Conservation (phyloP, 2,888 invertebrate genomes). For the Chloroclysta siterata region DNA sequence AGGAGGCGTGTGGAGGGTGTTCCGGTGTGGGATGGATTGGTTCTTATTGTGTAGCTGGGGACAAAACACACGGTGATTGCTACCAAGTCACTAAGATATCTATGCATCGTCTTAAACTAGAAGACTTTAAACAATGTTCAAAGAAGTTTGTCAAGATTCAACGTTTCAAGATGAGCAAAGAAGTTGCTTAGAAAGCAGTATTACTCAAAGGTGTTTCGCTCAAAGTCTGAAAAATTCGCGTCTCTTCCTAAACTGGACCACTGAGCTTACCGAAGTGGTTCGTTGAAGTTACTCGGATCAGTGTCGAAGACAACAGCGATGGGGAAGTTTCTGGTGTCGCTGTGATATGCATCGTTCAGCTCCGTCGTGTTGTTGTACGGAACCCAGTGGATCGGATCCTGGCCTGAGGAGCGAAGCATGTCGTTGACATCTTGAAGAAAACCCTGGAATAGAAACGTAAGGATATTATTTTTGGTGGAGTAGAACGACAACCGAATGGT, state of each 20-base stretch:
- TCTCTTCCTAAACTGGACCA: no score
- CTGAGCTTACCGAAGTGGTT: constrained; percentile 79
- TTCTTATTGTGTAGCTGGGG: constrained; percentile 89
- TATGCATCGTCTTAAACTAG: no score
- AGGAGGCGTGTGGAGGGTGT: constrained; percentile 88
- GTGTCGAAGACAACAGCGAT: constrained; percentile 89
- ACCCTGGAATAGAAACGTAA: constrained; percentile 64
- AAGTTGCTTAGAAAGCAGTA: no score
- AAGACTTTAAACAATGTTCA: no score
- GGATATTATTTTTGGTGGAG: not conserved
- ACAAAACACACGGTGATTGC: not conserved
- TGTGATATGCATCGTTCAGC: constrained; percentile 88
- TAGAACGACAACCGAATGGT: no score
- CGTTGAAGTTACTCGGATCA: constrained; percentile 67
- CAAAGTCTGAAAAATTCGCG: no score
- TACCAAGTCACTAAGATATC: no score
- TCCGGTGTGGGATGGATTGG: constrained; percentile 87
- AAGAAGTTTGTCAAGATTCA: no score
- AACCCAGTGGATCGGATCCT: constrained; percentile 86
- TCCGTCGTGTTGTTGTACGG: constrained; percentile 87
- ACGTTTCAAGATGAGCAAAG: no score
- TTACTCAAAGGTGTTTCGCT: no score
- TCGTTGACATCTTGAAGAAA: constrained; percentile 87
- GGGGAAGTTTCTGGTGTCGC: constrained; percentile 87
- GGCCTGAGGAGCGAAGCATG: constrained; percentile 83